Percentiles rank a stretch among this genome's conserved stretches.
Evolutionary conservation across 2,113 vertebrate genomes (phyloP).

Genomic region (Tretioscincus oriximinensis): DNA sequence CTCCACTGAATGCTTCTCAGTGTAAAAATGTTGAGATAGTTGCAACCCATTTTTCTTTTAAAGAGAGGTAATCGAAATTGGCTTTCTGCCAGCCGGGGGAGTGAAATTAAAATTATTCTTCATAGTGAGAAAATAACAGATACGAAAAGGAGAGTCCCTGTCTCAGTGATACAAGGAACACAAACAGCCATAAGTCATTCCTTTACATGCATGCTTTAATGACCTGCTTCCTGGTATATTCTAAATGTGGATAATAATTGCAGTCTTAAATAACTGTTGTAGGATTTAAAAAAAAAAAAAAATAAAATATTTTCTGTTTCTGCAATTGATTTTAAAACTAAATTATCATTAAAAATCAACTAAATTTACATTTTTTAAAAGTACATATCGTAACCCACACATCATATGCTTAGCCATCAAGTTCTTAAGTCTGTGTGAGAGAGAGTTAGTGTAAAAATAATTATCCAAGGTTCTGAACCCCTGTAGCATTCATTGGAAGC

Average conservation of each 20-base stretch:
- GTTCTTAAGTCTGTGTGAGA: neutral
- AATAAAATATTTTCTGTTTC: slow-evolving; percentile 3
- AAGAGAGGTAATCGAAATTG: slow-evolving; percentile 35
- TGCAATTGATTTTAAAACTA: slow-evolving; percentile 40
- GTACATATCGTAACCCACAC: slow-evolving; percentile 32
- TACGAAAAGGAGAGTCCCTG: slow-evolving; percentile 63
- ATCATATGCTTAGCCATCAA: slow-evolving; percentile 34
- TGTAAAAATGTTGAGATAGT: slow-evolving; percentile 67
- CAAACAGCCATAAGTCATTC: slow-evolving; percentile 58
- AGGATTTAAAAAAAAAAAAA: slow-evolving; percentile 27
- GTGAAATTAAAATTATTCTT: slow-evolving; percentile 70
- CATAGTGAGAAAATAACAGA: slow-evolving; percentile 63
- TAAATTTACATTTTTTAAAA: slow-evolving; percentile 22
- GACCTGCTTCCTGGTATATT: slow-evolving; percentile 34
- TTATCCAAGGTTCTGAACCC: neutral
- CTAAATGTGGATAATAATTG: slow-evolving; percentile 41
- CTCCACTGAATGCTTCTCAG: slow-evolving; percentile 54
- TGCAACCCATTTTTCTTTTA: slow-evolving; percentile 45
- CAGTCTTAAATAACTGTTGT: slow-evolving; percentile 44
- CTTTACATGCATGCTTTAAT: slow-evolving; percentile 42
- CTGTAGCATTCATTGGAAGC: neutral
- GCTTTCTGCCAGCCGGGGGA: slow-evolving; percentile 62
- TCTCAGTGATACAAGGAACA: slow-evolving; percentile 61
- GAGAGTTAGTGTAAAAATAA: neutral
- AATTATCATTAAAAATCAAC: slow-evolving; percentile 33